Evolutionary conservation across 2,888 invertebrate species (phyloP), one percentile per base, ranked within the genome.

Genomic region (Alloplasta piceator): DNA sequence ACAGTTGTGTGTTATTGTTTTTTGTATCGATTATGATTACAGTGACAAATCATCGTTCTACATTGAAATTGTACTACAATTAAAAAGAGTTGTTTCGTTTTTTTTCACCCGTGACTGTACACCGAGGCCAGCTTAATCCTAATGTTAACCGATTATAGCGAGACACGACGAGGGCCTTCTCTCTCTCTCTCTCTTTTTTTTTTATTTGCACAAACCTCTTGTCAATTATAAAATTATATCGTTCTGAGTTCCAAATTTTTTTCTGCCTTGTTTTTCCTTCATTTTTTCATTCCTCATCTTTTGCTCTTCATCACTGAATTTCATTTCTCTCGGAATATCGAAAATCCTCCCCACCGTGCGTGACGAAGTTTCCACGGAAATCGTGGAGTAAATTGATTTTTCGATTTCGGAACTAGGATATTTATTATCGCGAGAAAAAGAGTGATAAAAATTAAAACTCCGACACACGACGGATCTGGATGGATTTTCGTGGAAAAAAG

Each of bases 111-210:
- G 50, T 68, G 72, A 77, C 77, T 77, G 72, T 77, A 80, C 77
- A 80, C 67, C 73, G 80, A 77, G 72, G 80, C 72, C 80, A 76
- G 56, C 80, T 80, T 80, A 80, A 80, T 68, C 16, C 58, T 80
- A 80, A 14, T 39, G 63, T 77, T 63, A 77, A 64, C 71, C 67
- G 56, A 77, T 68, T 71, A 73, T 73, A 72, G 72, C 72, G 72
- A 77, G 48, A 68, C 61, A 58, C 56, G 56, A 64, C 77, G 66
- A 67, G 39, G 61, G 38, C 48, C 52, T 63, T 63, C 46, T 77
- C 9, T 16, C n/a, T n/a, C n/a, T n/a, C n/a, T n/a, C n/a, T n/a
- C n/a, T n/a, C n/a, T 56, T 63, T 39, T 50, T 26, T 36, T 64
- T 60, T 50, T 39, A 48, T 56, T 60, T 10, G 36, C 52, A 10